Conservation (phyloP, 2,888 invertebrate genomes). For the Agrochola litura region DNA sequence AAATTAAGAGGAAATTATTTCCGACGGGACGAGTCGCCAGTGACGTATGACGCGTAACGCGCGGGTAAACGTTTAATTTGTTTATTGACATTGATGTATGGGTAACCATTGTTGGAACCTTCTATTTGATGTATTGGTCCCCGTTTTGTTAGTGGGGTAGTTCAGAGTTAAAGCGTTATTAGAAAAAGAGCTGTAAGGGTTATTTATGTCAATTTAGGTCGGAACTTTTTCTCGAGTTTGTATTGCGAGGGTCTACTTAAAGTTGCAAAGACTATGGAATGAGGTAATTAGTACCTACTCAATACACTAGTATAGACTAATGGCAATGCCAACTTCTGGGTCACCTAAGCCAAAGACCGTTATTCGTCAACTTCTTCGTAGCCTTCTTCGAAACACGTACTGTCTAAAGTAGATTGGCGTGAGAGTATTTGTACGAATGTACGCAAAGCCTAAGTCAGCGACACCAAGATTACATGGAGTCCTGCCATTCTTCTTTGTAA, state of each 20-base stretch:
- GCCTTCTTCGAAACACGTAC: too few species aligned
- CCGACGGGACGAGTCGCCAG: constrained; percentile 67
- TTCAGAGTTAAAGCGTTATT: neutral
- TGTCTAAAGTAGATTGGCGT: too few species aligned
- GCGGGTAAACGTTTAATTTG: constrained; percentile 69
- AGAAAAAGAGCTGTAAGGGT: constrained; percentile 9
- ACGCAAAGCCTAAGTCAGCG: too few species aligned
- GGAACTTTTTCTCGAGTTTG: neutral
- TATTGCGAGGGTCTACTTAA: neutral
- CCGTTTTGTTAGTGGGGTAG: constrained; percentile 12
- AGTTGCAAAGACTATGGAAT: neutral
- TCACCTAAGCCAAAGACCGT: neutral
- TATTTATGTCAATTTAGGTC: neutral
- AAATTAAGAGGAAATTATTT: constrained; percentile 81
- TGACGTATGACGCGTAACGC: constrained; percentile 67
- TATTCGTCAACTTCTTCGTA: too few species aligned
- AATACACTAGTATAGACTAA: neutral
- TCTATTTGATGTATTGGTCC: constrained; percentile 32
- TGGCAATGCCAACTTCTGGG: neutral
- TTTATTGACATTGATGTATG: constrained; percentile 59
- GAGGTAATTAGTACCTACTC: neutral
- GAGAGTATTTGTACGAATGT: too few species aligned
- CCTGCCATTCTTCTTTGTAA: too few species aligned
- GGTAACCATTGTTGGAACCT: constrained; percentile 18
- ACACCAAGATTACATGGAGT: too few species aligned